A percentile compares a stretch with the other conserved stretches of the same genome.
Conservation (phyloP, 1,140 invertebrate species). For the Carposina sasakii region DNA sequence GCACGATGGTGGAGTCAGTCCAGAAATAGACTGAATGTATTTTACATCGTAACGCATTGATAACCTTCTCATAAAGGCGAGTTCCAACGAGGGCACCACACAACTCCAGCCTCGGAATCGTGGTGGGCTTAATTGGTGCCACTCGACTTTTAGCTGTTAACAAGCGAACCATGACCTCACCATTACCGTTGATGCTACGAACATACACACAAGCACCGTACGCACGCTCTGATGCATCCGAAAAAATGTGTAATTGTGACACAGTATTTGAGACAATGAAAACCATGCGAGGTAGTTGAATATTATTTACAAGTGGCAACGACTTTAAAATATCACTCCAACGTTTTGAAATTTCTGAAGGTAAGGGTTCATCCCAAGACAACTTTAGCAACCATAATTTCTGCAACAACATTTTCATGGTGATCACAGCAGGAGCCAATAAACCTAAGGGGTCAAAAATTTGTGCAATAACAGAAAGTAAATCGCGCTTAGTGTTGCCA, state of each 20-base stretch:
- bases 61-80: constrained; percentile 27
- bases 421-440: background rate
- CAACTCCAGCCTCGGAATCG: background rate
- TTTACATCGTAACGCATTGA: constrained; percentile 13
- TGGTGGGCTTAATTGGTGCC: constrained; percentile 37
- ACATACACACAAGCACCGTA: constrained; percentile 1
- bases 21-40: constrained; percentile 20
- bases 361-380: background rate
- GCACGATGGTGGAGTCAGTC: constrained; percentile 40
- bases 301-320: background rate
- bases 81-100: constrained; percentile 48
- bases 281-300: background rate
- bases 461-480: background rate
- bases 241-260: background rate
- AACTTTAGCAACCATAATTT: background rate
- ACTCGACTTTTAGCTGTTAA: constrained; percentile 47
- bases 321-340: background rate
- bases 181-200: background rate
- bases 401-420: background rate
- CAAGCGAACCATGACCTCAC: background rate
- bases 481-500: background rate
- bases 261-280: background rate
- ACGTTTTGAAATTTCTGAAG: background rate
- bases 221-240: background rate
- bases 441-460: background rate